Percentiles rank a stretch among this genome's conserved stretches.
Evolutionary conservation across 1,140 invertebrate genomes (phyloP).

Genomic region (Cecropterus lyciades): DNA sequence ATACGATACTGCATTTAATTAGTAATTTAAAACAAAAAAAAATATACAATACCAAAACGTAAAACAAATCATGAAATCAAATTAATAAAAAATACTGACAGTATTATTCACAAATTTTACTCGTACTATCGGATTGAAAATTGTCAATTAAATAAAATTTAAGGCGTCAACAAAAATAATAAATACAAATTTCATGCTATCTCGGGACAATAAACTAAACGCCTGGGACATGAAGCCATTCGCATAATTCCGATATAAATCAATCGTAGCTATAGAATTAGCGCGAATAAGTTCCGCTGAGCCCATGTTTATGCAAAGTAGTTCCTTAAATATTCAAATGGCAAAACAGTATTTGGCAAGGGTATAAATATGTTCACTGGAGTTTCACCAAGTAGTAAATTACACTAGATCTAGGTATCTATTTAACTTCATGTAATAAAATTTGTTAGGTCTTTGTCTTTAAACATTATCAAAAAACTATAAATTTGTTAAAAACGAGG

Average conservation of each 20-base stretch:
- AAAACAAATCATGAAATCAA: background rate
- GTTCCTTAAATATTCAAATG: constrained; percentile 34
- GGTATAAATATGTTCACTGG: constrained; percentile 16
- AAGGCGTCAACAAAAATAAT: constrained; percentile 42
- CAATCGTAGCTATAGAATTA: constrained; percentile 49
- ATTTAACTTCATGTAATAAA: too few species aligned
- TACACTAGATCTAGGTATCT: background rate
- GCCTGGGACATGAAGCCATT: constrained; percentile 53
- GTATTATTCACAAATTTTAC: background rate
- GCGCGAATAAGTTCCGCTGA: constrained; percentile 50
- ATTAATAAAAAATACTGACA: background rate
- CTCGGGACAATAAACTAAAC: constrained; percentile 49
- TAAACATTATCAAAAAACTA: too few species aligned
- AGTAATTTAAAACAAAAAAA: too few species aligned
- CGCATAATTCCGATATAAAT: constrained; percentile 73
- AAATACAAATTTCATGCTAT: constrained; percentile 59
- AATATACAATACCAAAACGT: background rate
- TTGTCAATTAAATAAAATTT: constrained; percentile 12
- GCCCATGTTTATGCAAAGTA: constrained; percentile 77
- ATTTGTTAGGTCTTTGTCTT: too few species aligned
- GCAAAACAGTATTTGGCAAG: constrained; percentile 42
- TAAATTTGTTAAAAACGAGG: too few species aligned
- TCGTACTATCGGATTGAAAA: background rate
- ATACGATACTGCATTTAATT: too few species aligned
- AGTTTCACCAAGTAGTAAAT: background rate